These are phyloP conservation scores for Cryptus viduatorius DNA, from an alignment of 2,888 invertebrate species.

Conservation along the genomic window DNA sequence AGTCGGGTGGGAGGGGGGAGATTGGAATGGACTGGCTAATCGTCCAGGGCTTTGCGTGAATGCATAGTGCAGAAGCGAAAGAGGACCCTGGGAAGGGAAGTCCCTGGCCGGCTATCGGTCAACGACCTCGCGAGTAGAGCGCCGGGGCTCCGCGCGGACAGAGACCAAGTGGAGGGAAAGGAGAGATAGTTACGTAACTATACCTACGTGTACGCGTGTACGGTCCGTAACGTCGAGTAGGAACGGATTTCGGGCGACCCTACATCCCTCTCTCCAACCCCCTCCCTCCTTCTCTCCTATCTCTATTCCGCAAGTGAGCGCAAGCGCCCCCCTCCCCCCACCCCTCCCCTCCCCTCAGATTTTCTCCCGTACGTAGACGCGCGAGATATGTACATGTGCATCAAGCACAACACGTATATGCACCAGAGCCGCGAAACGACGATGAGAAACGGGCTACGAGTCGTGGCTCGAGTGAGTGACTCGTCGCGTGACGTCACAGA, in stretches of 20 bases:
- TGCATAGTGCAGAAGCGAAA: constrained; percentile 60
- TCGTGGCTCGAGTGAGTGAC: constrained; percentile 59
- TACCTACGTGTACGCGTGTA: constrained; percentile 59
- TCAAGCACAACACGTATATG: background rate
- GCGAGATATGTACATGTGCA: constrained; percentile 38
- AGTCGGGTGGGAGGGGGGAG: background rate
- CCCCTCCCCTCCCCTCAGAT: constrained; percentile 57
- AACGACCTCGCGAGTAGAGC: constrained; percentile 78
- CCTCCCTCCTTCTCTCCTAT: constrained; percentile 25
- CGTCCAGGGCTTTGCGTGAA: constrained; percentile 47
- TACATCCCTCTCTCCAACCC: background rate
- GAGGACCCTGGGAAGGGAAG: constrained; percentile 77
- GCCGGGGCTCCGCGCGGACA: constrained; percentile 58
- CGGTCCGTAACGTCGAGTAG: constrained; percentile 49
- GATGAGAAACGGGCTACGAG: constrained; percentile 38
- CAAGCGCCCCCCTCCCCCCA: constrained; percentile 64
- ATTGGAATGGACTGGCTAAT: constrained; percentile 39
- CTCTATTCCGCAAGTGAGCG: constrained; percentile 62
- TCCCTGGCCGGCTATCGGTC: constrained; percentile 81
- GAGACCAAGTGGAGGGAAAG: constrained; percentile 34
- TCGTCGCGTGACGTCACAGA: constrained; percentile 76
- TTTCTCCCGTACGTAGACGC: constrained; percentile 22
- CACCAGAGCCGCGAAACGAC: constrained; percentile 54
- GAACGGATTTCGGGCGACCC: constrained; percentile 62
- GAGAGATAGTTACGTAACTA: constrained; percentile 65